Percentiles rank a stretch among this genome's conserved stretches.
These are phyloP conservation scores for Bradypodion ventrale DNA, from an alignment of 2,797 vertebrate genomes.

Conservation along the genomic window DNA sequence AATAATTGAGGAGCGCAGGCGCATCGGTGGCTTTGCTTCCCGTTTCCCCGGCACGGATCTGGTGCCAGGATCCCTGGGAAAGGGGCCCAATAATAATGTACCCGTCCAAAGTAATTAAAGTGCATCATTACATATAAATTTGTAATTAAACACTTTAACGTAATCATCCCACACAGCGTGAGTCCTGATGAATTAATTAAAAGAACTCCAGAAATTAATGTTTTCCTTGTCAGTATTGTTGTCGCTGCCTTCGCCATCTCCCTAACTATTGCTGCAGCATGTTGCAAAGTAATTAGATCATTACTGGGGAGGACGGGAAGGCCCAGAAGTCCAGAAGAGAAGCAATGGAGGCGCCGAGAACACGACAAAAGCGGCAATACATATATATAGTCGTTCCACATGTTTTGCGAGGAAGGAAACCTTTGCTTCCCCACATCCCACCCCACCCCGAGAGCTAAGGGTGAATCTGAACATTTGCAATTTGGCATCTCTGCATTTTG, in stretches of 20 bases:
- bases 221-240: conserved; percentile 86
- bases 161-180: conserved; percentile 91
- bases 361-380: no score
- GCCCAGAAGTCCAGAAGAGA: conserved; percentile 70
- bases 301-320: conserved; percentile 69
- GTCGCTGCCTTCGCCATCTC: conserved; percentile 71
- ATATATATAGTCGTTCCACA: no score
- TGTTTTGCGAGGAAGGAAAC: neutral
- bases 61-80: conserved; percentile 86
- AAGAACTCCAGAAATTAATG: conserved; percentile 89
- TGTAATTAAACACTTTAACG: conserved; percentile 96
- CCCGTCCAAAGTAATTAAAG: conserved; percentile 94
- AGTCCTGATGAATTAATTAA: conserved; percentile 91
- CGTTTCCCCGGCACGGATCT: conserved; percentile 72
- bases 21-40: conserved; percentile 68
- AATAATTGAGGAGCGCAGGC: conserved; percentile 77
- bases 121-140: conserved; percentile 93
- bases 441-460: neutral
- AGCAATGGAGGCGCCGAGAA: conserved; percentile 61
- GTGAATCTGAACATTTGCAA: neutral
- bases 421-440: no score
- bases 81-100: conserved; percentile 90
- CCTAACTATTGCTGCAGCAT: conserved; percentile 74
- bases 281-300: conserved; percentile 77
- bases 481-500: neutral